Evolutionary conservation across 2,113 vertebrate species (phyloP).

Genomic region (Oncorhynchus clarkii): DNA sequence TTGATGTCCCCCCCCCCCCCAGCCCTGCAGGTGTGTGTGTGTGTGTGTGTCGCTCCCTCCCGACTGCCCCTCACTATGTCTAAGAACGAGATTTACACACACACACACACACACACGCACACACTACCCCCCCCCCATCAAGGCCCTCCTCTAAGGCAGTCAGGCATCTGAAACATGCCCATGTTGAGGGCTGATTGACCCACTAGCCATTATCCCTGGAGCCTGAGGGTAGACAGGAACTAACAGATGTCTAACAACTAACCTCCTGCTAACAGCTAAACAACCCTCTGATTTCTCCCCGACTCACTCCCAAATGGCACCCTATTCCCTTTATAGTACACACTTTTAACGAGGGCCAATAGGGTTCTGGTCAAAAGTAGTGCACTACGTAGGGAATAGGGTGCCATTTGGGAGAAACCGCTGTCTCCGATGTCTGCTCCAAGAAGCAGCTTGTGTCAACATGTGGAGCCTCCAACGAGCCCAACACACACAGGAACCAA

Average conservation of each 20-base stretch:
- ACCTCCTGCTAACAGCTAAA: constrained; percentile 66
- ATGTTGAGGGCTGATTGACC: constrained; percentile 57
- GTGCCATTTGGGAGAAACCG: no score
- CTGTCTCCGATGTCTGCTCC: constrained; percentile 55
- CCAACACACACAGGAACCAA: constrained; percentile 27
- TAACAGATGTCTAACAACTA: constrained; percentile 78
- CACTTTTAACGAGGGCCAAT: no score
- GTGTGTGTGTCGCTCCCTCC: constrained; percentile 46
- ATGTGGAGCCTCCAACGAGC: constrained; percentile 46
- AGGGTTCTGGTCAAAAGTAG: no score
- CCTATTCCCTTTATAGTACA: no score
- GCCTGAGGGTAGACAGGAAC: constrained; percentile 64
- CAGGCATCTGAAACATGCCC: constrained; percentile 71
- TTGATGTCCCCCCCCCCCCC: constrained; percentile 59
- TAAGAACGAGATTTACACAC: no score
- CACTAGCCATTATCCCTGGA: constrained; percentile 24
- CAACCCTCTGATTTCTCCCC: constrained; percentile 55
- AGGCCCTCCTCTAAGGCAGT: constrained; percentile 11
- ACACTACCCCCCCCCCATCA: constrained; percentile 24
- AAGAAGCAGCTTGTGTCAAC: constrained; percentile 65
- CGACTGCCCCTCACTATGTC: neutral
- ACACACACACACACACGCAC: neutral
- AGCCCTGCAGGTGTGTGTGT: constrained; percentile 67
- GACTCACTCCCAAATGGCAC: constrained; percentile 9
- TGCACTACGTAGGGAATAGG: no score